Evolutionary conservation across 2,113 vertebrate species (phyloP).

Genomic region (Chascanopsetta lugubris): DNA sequence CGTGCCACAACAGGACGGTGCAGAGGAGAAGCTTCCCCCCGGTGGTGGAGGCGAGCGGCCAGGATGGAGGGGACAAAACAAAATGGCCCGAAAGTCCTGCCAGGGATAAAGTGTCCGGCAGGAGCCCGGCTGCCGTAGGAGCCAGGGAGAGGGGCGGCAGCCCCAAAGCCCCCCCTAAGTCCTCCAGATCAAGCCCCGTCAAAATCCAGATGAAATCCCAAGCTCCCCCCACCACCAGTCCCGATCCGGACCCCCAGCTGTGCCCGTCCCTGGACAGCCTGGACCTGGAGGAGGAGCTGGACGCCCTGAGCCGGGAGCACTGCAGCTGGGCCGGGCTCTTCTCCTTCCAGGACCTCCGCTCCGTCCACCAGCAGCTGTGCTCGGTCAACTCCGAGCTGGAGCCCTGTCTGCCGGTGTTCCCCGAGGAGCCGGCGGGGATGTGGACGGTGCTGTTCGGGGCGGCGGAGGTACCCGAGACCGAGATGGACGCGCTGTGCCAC

Average conservation of each 20-base stretch:
- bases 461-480: constrained; percentile 80
- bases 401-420: constrained; percentile 89
- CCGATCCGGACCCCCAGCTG: constrained; percentile 63
- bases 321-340: constrained; percentile 97
- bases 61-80: constrained; percentile 67
- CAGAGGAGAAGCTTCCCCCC: constrained; percentile 85
- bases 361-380: constrained; percentile 91
- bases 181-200: constrained; percentile 37
- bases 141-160: no score
- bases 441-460: constrained; percentile 93
- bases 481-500: constrained; percentile 87
- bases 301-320: constrained; percentile 81
- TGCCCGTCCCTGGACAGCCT: constrained; percentile 51
- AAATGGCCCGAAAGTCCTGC: constrained; percentile 71
- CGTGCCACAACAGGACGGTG: constrained; percentile 93
- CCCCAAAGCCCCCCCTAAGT: no score
- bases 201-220: constrained; percentile 42
- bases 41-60: constrained; percentile 31
- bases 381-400: constrained; percentile 93
- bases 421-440: constrained; percentile 92
- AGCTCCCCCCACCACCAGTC: constrained; percentile 33
- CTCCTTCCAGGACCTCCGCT: constrained; percentile 92
- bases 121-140: constrained; percentile 39
- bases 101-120: constrained; percentile 48
- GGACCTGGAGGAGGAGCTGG: constrained; percentile 69